Evolutionary conservation across 2,888 invertebrate species (phyloP).

Genomic region (Drosophila anomelani): DNA sequence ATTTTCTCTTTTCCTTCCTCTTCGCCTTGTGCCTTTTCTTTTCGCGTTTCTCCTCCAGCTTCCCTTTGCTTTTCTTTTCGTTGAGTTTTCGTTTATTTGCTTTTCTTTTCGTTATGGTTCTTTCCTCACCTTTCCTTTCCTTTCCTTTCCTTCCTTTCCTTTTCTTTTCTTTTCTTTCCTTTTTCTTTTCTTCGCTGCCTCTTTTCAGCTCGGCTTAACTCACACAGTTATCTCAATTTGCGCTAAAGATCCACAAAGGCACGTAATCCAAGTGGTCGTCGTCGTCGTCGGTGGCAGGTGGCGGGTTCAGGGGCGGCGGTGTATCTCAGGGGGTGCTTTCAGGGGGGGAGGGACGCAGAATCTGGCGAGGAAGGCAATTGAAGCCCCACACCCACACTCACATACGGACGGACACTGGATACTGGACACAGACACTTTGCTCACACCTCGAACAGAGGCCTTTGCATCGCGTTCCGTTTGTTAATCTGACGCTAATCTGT

Average conservation of each 20-base stretch:
- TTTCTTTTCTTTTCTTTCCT: neutral
- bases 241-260: constrained; percentile 39
- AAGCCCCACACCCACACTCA: constrained; percentile 17
- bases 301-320: constrained; percentile 3
- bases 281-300: neutral
- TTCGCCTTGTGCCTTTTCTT: constrained; percentile 12
- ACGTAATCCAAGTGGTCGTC: constrained; percentile 25
- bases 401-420: constrained; percentile 24
- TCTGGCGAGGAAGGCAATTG: constrained; percentile 38
- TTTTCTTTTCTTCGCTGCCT: constrained; percentile 2
- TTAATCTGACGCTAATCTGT: constrained; percentile 28
- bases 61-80: constrained; percentile 4
- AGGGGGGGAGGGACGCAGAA: neutral
- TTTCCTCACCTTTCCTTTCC: neutral
- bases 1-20: constrained; percentile 49
- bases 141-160: neutral
- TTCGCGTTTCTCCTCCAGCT: constrained; percentile 16
- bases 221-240: constrained; percentile 38
- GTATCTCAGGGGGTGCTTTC: neutral
- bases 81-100: constrained; percentile 1
- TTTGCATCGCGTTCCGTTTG: constrained; percentile 29
- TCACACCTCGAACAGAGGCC: constrained; percentile 35
- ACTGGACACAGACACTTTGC: constrained; percentile 12
- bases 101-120: neutral
- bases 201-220: constrained; percentile 14